phyloP scores from a whole-genome alignment of 2,888 invertebrate species.

The Chorisops tibialis region DNA sequence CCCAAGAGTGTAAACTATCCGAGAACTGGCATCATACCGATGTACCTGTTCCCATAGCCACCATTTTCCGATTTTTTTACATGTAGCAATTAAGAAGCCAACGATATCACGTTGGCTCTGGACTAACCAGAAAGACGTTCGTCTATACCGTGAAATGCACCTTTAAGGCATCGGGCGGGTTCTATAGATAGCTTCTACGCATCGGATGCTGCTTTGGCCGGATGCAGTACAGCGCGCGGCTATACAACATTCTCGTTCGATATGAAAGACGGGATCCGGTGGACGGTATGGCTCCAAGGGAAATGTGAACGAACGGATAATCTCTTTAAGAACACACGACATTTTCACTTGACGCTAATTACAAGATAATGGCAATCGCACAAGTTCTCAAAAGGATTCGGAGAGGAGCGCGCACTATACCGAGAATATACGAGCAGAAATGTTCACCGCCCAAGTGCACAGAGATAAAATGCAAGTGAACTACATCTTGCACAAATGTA shows the following conservation, averaged over 20 bases:
- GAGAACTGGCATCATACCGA: background rate
- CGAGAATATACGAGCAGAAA: background rate
- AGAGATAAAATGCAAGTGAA: background rate
- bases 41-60: conserved; percentile 21
- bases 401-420: conserved; percentile 13
- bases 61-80: conserved; percentile 9
- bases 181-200: too few relatives aligned
- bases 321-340: conserved; percentile 30
- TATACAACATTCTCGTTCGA: background rate
- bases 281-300: background rate
- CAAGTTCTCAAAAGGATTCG: conserved; percentile 21
- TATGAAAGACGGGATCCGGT: background rate
- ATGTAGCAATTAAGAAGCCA: conserved; percentile 22
- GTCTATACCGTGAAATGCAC: conserved; percentile 13
- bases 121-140: conserved; percentile 12
- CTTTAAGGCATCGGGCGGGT: background rate
- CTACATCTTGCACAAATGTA: background rate
- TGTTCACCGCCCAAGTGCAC: conserved; percentile 11
- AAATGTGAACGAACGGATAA: conserved; percentile 27
- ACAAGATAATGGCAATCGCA: conserved; percentile 32
- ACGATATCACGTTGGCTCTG: conserved; percentile 22
- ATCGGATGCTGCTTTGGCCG: background rate
- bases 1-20: conserved; percentile 11
- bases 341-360: conserved; percentile 34
- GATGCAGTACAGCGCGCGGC: background rate